These are phyloP conservation scores for Watsonalla cultraria DNA, from an alignment of 2,888 invertebrate genomes.

Conservation along the genomic window DNA sequence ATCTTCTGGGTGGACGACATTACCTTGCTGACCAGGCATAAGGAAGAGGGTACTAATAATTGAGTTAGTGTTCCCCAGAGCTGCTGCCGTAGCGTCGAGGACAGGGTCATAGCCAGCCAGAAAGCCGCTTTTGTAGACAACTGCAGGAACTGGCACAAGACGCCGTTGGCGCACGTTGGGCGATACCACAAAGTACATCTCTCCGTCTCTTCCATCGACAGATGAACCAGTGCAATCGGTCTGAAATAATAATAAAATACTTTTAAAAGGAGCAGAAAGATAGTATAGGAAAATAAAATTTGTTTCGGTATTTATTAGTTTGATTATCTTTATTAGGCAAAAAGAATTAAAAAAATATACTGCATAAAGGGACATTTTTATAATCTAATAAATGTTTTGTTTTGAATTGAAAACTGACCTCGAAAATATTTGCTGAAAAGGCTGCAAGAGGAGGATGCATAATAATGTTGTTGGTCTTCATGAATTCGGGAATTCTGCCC, in stretches of 20 bases:
- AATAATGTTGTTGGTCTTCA: slow-evolving; percentile 84
- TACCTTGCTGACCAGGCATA: slow-evolving; percentile 92
- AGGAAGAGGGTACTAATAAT: slow-evolving; percentile 88
- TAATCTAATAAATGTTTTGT: too few relatives aligned
- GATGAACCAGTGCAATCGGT: slow-evolving; percentile 88
- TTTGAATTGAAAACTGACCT: slow-evolving; percentile 76
- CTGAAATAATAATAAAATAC: slow-evolving; percentile 66
- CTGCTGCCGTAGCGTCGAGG: slow-evolving; percentile 90
- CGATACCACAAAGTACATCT: slow-evolving; percentile 91
- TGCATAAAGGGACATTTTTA: too few relatives aligned
- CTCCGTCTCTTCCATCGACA: slow-evolving; percentile 88
- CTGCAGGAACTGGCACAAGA: slow-evolving; percentile 90
- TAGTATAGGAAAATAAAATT: too few relatives aligned
- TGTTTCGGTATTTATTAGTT: too few relatives aligned
- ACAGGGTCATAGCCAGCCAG: slow-evolving; percentile 91
- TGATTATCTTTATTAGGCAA: too few relatives aligned
- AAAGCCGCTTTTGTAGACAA: slow-evolving; percentile 86
- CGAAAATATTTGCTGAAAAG: slow-evolving; percentile 89
- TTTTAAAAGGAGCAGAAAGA: not conserved
- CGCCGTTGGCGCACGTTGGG: slow-evolving; percentile 88
- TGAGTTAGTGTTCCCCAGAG: slow-evolving; percentile 84
- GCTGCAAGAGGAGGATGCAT: slow-evolving; percentile 88
- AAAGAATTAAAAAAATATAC: too few relatives aligned
- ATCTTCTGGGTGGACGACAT: slow-evolving; percentile 88
- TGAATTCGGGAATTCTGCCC: slow-evolving; percentile 86